phyloP scores from a whole-genome alignment of 2,888 invertebrate species.

The Augochlorella aurata region DNA sequence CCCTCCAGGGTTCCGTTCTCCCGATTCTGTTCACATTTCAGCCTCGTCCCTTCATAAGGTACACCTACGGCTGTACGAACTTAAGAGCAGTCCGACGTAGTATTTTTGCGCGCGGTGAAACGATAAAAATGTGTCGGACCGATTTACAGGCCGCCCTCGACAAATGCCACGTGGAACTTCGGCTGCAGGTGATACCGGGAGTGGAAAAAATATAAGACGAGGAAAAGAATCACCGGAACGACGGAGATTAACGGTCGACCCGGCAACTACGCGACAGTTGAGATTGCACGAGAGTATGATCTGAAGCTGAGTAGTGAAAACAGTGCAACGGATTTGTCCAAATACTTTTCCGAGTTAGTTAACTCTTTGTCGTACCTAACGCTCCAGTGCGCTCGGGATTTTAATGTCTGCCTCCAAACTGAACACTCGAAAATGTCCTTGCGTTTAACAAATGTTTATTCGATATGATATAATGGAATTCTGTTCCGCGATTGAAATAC shows the following conservation, averaged over 20 bases:
- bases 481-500: too few relatives aligned
- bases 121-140: constrained; percentile 62
- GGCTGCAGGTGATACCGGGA: constrained; percentile 8
- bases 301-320: not conserved
- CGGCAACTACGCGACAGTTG: not conserved
- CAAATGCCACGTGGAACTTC: constrained; percentile 16
- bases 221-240: not conserved
- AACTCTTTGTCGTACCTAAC: too few relatives aligned
- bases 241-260: not conserved
- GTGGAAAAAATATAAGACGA: not conserved
- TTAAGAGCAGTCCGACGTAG: constrained; percentile 45
- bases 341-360: not conserved
- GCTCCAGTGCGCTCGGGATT: too few relatives aligned
- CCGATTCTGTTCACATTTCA: constrained; percentile 48
- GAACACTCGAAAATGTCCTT: too few relatives aligned
- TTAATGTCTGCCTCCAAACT: too few relatives aligned
- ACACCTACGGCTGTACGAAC: constrained; percentile 39
- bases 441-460: too few relatives aligned
- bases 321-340: not conserved
- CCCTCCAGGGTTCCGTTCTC: constrained; percentile 18
- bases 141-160: constrained; percentile 55
- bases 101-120: constrained; percentile 44
- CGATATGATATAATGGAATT: too few relatives aligned
- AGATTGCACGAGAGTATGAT: not conserved
- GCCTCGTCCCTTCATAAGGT: constrained; percentile 51